Percentiles rank a stretch among this genome's conserved stretches.
phyloP scores from a whole-genome alignment of 2,113 vertebrate species.

The Channa maculata region DNA sequence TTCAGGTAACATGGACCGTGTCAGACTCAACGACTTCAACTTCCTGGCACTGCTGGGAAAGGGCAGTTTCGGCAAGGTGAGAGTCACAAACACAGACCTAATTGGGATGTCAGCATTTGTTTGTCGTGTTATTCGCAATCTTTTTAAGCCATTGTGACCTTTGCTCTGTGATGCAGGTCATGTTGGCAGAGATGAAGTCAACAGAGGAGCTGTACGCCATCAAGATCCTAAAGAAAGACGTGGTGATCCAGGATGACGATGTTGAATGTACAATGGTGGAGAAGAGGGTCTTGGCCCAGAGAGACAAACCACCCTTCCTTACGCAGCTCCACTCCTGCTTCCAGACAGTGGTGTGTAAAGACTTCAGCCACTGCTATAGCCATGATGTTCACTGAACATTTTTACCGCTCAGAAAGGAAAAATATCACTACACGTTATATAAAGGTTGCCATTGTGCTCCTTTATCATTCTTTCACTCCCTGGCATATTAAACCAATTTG shows the following conservation, averaged over 20 bases:
- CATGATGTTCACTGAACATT: background rate
- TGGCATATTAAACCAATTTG: background rate
- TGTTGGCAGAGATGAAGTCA: constrained; percentile 96
- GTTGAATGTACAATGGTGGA: constrained; percentile 99
- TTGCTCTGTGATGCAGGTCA: constrained; percentile 84
- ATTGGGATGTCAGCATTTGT: too few relatives aligned
- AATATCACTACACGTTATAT: background rate
- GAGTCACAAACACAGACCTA: background rate
- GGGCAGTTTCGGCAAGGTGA: constrained; percentile 97
- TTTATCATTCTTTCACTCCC: background rate
- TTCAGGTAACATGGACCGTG: constrained; percentile 91
- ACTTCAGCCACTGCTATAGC: background rate
- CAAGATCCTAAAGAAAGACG: constrained; percentile 98
- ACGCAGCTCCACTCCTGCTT: constrained; percentile 98
- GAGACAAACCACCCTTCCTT: constrained; percentile 94
- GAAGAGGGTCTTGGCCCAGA: constrained; percentile 93
- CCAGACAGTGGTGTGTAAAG: constrained; percentile 91
- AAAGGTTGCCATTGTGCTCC: constrained; percentile 10
- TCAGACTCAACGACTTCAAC: constrained; percentile 94
- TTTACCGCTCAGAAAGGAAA: background rate
- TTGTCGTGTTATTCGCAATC: too few relatives aligned
- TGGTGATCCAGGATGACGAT: constrained; percentile 99
- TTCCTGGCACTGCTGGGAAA: constrained; percentile 98
- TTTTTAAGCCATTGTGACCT: background rate
- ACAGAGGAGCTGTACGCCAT: constrained; percentile 94